Evolutionary conservation across 2,888 invertebrate species (phyloP).

Genomic region (Buathra laborator): DNA sequence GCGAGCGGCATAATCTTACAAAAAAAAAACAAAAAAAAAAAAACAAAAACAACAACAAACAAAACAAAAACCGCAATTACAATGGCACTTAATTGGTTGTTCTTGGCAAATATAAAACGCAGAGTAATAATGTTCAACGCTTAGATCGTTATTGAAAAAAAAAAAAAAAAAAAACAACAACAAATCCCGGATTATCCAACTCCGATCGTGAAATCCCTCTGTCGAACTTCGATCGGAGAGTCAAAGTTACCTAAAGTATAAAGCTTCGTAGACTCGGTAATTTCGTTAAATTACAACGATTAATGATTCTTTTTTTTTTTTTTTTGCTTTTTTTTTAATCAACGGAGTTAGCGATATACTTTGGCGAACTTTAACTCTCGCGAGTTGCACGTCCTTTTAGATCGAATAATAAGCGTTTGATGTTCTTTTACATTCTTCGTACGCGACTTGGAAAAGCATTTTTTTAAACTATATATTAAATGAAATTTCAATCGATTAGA

Average conservation of each 20-base stretch:
- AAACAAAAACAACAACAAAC: neutral
- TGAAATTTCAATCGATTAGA: neutral
- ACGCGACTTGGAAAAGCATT: slow-evolving; percentile 3
- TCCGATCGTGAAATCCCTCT: slow-evolving; percentile 55
- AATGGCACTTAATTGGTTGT: slow-evolving; percentile 66
- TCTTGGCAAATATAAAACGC: slow-evolving; percentile 69
- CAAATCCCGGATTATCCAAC: slow-evolving; percentile 50
- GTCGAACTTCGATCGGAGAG: slow-evolving; percentile 28
- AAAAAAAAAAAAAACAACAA: neutral
- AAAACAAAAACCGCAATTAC: slow-evolving; percentile 34
- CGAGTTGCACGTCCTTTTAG: slow-evolving; percentile 11
- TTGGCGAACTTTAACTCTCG: slow-evolving; percentile 34
- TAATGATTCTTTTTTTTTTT: slow-evolving; percentile 16
- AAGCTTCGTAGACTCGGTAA: neutral
- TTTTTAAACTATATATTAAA: neutral
- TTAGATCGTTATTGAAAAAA: slow-evolving; percentile 61
- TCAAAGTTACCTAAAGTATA: slow-evolving; percentile 38
- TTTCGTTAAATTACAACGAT: slow-evolving; percentile 27
- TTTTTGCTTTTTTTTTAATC: neutral
- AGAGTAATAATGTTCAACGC: slow-evolving; percentile 68
- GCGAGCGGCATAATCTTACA: slow-evolving; percentile 51
- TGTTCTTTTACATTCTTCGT: slow-evolving; percentile 13
- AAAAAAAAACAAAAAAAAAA: neutral
- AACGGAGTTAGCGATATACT: slow-evolving; percentile 3
- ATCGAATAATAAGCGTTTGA: slow-evolving; percentile 21